These are phyloP conservation scores for Drymodes brunneopygia DNA, from an alignment of 2,113 vertebrate species.

Conservation along the genomic window DNA sequence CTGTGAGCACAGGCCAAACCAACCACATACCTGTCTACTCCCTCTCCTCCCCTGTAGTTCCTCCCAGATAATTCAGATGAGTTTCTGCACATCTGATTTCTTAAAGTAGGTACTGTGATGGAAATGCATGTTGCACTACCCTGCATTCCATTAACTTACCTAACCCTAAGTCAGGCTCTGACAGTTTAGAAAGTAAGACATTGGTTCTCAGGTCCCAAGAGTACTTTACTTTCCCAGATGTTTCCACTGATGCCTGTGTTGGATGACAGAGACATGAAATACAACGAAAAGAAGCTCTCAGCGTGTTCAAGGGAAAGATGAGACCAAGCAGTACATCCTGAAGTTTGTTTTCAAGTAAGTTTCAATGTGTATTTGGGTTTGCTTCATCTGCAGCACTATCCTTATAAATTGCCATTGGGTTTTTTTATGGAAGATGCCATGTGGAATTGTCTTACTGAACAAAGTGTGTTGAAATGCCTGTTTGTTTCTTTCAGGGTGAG, in stretches of 20 bases:
- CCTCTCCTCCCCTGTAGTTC: not conserved
- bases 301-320: not conserved
- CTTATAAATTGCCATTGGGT: conserved; percentile 10
- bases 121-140: fast-evolving
- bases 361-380: not conserved
- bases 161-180: not conserved
- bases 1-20: not conserved
- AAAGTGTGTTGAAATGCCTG: not conserved
- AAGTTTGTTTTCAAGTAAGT: not conserved
- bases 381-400: not conserved
- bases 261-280: not conserved
- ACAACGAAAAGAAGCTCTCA: not conserved
- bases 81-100: not conserved
- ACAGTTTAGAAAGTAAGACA: not conserved
- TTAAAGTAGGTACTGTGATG: not conserved
- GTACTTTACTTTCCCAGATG: not conserved
- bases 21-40: no score
- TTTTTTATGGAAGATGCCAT: not conserved
- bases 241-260: not conserved
- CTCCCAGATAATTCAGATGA: not conserved
- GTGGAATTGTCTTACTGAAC: not conserved
- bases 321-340: not conserved
- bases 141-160: not conserved
- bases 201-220: not conserved
- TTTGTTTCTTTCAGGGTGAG: not conserved